A percentile compares a stretch with the other conserved stretches of the same genome.
These are phyloP conservation scores for Todiramphus saurophagus DNA, from an alignment of 2,113 vertebrate genomes.

Conservation along the genomic window DNA sequence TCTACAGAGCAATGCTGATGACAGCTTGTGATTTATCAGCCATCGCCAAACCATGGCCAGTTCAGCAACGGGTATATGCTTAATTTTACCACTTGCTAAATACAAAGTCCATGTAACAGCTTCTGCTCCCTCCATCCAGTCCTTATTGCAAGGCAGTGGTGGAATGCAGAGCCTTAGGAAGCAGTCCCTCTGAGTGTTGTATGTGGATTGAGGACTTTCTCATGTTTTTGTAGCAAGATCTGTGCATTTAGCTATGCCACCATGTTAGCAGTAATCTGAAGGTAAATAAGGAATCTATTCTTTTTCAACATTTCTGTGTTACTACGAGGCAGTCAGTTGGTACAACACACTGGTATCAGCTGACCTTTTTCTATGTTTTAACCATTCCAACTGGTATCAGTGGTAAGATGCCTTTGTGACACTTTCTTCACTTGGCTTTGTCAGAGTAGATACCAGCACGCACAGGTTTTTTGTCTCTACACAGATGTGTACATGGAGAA, in stretches of 20 bases:
- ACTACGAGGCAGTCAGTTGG: not conserved
- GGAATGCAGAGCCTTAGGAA: not conserved
- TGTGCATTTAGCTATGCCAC: not conserved
- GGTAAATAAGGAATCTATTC: not conserved
- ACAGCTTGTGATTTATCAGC: constrained; percentile 97
- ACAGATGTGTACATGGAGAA: not conserved
- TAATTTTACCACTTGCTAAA: not conserved
- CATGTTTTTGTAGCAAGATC: not conserved
- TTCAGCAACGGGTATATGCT: constrained; percentile 89
- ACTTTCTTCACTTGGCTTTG: not conserved
- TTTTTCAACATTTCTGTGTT: not conserved
- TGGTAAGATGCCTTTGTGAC: not conserved
- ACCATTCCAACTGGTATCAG: not conserved
- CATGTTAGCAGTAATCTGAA: not conserved
- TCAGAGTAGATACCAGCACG: not conserved
- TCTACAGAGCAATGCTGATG: constrained; percentile 95
- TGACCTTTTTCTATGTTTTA: not conserved
- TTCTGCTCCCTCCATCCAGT: not conserved
- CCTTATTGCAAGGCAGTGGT: not conserved
- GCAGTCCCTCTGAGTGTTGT: not conserved
- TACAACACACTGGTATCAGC: not conserved
- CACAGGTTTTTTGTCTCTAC: not conserved
- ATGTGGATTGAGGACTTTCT: not conserved
- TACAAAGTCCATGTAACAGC: not conserved
- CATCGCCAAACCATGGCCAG: constrained; percentile 98